Evolutionary conservation across 2,797 vertebrate species (phyloP).

Genomic region (Macropodus opercularis): DNA sequence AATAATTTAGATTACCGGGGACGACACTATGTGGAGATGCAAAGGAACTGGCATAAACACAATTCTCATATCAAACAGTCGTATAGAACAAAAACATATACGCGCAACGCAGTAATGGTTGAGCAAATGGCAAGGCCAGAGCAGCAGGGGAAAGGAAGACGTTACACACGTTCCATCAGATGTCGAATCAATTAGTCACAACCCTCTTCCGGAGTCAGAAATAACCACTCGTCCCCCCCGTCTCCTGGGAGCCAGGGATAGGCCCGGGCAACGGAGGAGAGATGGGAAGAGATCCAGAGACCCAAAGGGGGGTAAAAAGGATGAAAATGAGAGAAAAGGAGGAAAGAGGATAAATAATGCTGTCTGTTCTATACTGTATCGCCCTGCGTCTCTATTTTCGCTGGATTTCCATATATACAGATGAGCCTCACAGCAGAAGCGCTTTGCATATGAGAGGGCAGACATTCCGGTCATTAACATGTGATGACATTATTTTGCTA

Average conservation of each 20-base stretch:
- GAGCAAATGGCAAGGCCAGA: slow-evolving; percentile 67
- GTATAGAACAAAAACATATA: slow-evolving; percentile 76
- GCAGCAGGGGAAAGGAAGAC: slow-evolving; percentile 68
- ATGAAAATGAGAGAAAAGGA: slow-evolving; percentile 61
- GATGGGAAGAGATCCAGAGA: slow-evolving; percentile 72
- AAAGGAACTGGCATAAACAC: slow-evolving; percentile 74
- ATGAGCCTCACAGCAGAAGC: slow-evolving; percentile 50
- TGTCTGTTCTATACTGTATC: slow-evolving; percentile 65
- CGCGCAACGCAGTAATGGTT: slow-evolving; percentile 74
- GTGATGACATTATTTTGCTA: slow-evolving; percentile 78
- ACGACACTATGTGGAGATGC: slow-evolving; percentile 64
- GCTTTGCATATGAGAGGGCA: slow-evolving; percentile 80
- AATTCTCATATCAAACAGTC: slow-evolving; percentile 74
- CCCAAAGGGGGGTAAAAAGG: slow-evolving; percentile 69
- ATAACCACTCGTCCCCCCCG: slow-evolving; percentile 72
- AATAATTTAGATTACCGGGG: slow-evolving; percentile 79
- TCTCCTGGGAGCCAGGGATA: slow-evolving; percentile 67
- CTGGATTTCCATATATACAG: slow-evolving; percentile 56
- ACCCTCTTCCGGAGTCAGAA: slow-evolving; percentile 78
- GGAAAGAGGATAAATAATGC: slow-evolving; percentile 79
- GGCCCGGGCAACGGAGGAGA: slow-evolving; percentile 73
- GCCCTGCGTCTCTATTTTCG: slow-evolving; percentile 64
- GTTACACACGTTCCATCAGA: slow-evolving; percentile 79
- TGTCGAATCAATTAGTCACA: slow-evolving; percentile 82
- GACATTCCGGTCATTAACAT: slow-evolving; percentile 80